Conservation (phyloP, 2,888 invertebrate genomes). For the Tiliacea citrago region DNA sequence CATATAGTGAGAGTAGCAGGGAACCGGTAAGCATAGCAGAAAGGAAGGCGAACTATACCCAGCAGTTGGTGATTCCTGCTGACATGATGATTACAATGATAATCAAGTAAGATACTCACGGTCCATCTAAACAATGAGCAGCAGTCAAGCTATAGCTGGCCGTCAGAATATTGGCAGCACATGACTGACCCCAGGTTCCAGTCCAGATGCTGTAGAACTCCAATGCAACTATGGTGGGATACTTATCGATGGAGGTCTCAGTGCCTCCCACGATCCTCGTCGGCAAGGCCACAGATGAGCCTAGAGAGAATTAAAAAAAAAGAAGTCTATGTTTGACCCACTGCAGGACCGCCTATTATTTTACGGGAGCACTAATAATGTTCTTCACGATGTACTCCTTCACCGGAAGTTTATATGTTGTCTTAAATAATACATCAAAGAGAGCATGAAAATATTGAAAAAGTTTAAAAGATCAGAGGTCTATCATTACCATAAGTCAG, state of each 20-base stretch:
- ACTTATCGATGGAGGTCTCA: constrained; percentile 69
- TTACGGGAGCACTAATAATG: not conserved
- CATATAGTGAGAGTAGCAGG: too few species aligned
- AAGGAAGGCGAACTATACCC: not conserved
- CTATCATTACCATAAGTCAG: too few species aligned
- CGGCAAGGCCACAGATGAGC: constrained; percentile 39
- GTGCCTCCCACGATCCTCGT: constrained; percentile 68
- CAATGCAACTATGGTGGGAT: constrained; percentile 72
- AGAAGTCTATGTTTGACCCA: not conserved
- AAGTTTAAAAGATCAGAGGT: not conserved
- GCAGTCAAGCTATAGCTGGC: constrained; percentile 56
- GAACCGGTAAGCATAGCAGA: not conserved
- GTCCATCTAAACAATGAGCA: constrained; percentile 68
- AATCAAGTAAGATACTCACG: constrained; percentile 55
- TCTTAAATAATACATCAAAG: not conserved
- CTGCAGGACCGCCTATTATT: not conserved
- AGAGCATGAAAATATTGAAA: too few species aligned
- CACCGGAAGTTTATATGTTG: not conserved
- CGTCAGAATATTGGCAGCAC: constrained; percentile 70
- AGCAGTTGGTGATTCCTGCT: too few species aligned
- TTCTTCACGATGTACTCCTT: not conserved
- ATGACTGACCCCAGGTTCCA: constrained; percentile 68
- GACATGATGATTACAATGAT: not conserved
- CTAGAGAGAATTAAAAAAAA: constrained; percentile 10
- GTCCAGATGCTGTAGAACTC: constrained; percentile 56